A percentile compares a stretch with the other conserved stretches of the same genome.
phyloP scores from a whole-genome alignment of 2,888 invertebrate species.

The Margaritifera margaritifera region DNA sequence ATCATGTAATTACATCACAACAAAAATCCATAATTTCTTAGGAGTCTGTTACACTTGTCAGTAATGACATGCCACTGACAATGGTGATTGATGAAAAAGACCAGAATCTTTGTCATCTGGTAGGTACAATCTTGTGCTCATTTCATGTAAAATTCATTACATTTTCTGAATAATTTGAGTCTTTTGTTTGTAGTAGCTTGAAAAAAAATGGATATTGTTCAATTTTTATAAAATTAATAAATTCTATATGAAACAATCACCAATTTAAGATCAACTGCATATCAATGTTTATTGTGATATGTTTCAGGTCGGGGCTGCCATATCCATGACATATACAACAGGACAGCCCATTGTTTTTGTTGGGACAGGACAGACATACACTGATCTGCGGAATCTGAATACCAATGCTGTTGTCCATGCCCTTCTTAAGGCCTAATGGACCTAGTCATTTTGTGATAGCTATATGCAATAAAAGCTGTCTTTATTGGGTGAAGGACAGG shows the following conservation, averaged over 20 bases:
- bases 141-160: too few relatives aligned
- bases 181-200: neutral
- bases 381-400: constrained; percentile 96
- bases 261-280: neutral
- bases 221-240: neutral
- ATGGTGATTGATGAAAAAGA: too few relatives aligned
- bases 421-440: constrained; percentile 82
- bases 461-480: too few relatives aligned
- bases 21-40: too few relatives aligned
- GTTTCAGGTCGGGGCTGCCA: constrained; percentile 89
- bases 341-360: constrained; percentile 99
- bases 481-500: too few relatives aligned
- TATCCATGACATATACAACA: constrained; percentile 99
- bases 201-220: too few relatives aligned
- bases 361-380: constrained; percentile 99
- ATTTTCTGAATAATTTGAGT: too few relatives aligned
- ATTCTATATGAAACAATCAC: neutral
- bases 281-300: neutral
- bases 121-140: too few relatives aligned
- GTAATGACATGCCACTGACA: too few relatives aligned
- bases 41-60: too few relatives aligned
- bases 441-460: neutral
- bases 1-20: too few relatives aligned
- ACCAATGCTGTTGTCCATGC: constrained; percentile 96
- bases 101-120: too few relatives aligned